Evolutionary conservation across 2,888 invertebrate species (phyloP).

Genomic region (Pycnomerus fuliginosus): DNA sequence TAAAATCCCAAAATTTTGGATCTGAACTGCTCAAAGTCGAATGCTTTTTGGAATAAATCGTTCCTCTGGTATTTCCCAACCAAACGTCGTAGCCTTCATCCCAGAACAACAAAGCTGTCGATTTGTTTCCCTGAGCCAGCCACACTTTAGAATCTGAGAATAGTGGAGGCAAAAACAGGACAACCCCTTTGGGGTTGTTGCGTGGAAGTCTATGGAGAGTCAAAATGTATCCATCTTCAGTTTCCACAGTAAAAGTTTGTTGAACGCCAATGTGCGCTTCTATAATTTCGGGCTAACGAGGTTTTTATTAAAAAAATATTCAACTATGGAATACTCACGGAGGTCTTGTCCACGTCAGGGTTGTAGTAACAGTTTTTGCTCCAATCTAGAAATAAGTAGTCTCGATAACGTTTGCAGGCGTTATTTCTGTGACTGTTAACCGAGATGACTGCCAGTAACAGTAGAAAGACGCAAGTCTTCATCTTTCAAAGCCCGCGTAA

Average conservation of each 20-base stretch:
- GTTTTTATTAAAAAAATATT: not conserved
- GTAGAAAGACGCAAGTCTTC: no score
- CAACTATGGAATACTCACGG: not conserved
- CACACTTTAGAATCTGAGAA: conserved; percentile 3
- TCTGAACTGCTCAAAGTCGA: not conserved
- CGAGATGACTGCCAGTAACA: no score
- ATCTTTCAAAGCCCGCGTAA: no score
- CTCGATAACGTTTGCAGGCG: conserved; percentile 1
- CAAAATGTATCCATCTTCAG: conserved; percentile 6
- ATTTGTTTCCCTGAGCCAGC: conserved; percentile 1
- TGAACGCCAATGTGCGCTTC: not conserved
- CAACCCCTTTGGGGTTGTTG: conserved; percentile 1
- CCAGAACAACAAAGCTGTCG: conserved; percentile 3
- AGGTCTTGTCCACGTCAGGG: conserved; percentile 3
- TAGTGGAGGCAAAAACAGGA: conserved; percentile 1
- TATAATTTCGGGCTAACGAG: conserved; percentile 3
- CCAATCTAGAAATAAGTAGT: conserved; percentile 5
- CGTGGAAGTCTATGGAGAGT: conserved; percentile 2
- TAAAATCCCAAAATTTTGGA: conserved; percentile 5
- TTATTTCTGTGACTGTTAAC: no score
- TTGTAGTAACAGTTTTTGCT: conserved; percentile 1
- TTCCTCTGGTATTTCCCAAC: conserved; percentile 5
- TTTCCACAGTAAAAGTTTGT: not conserved
- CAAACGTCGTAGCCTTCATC: conserved; percentile 2
- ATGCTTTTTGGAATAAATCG: conserved; percentile 2